A percentile compares a stretch with the other conserved stretches of the same genome.
Evolutionary conservation across 2,113 vertebrate species (phyloP).

Genomic region (Gymnarchus niloticus): DNA sequence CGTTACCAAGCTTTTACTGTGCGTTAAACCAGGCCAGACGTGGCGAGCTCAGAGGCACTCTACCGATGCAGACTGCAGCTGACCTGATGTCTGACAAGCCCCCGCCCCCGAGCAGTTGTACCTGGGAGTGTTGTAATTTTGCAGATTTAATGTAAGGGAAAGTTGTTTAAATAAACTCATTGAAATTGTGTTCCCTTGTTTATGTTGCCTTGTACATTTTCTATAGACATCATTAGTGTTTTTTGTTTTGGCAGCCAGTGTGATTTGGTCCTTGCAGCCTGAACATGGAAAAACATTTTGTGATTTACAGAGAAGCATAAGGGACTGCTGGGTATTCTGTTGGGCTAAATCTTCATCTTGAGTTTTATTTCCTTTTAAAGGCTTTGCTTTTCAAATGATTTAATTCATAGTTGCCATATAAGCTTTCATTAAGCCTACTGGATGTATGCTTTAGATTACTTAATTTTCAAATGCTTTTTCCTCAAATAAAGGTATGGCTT

Average conservation of each 20-base stretch:
- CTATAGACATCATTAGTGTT: not conserved
- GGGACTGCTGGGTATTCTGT: too few relatives aligned
- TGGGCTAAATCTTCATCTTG: too few relatives aligned
- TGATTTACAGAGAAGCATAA: not conserved
- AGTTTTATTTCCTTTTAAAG: too few relatives aligned
- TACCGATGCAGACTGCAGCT: not conserved
- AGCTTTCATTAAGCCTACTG: too few relatives aligned
- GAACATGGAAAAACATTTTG: not conserved
- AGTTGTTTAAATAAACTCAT: constrained; percentile 64
- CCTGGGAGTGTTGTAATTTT: constrained; percentile 16
- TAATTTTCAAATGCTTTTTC: not conserved
- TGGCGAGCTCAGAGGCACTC: not conserved
- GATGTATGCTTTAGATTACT: not conserved
- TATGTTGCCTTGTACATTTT: not conserved
- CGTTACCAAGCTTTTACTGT: not conserved
- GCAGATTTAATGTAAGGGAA: constrained; percentile 44
- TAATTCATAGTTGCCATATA: too few relatives aligned
- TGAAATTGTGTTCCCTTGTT: constrained; percentile 34
- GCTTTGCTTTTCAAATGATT: too few relatives aligned
- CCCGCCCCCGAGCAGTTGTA: not conserved
- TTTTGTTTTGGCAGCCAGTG: not conserved
- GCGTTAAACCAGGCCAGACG: not conserved
- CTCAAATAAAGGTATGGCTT: not conserved
- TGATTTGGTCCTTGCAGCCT: not conserved
- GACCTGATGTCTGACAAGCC: not conserved